A percentile compares a stretch with the other conserved stretches of the same genome.
Evolutionary conservation across 2,113 vertebrate species (phyloP).

Genomic region (Arenaria interpres): DNA sequence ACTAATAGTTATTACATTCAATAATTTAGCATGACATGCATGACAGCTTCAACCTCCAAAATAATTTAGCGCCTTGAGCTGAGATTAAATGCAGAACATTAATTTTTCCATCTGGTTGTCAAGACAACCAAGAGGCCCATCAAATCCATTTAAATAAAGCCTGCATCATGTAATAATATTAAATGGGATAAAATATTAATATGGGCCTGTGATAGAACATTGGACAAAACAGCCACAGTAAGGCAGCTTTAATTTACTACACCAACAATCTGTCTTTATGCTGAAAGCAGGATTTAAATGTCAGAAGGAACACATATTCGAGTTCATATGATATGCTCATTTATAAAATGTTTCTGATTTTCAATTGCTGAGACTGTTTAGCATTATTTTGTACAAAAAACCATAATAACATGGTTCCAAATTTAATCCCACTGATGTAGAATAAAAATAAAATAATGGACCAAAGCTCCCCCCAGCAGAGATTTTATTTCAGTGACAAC

Average conservation of each 20-base stretch:
- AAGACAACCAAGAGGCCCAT: conserved; percentile 77
- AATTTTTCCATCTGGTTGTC: conserved; percentile 81
- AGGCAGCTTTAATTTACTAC: background rate
- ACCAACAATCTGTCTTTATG: conserved; percentile 63
- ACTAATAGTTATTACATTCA: conserved; percentile 76
- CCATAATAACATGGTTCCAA: background rate
- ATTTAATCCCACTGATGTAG: background rate
- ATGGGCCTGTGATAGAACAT: conserved; percentile 57
- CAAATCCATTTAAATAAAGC: conserved; percentile 82
- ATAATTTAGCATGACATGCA: conserved; percentile 77
- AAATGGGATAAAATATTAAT: conserved; percentile 81
- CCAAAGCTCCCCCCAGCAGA: background rate
- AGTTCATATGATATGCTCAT: background rate
- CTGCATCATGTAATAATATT: conserved; percentile 81
- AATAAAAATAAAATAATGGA: background rate
- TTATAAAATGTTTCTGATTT: conserved; percentile 7
- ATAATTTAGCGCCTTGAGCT: conserved; percentile 78
- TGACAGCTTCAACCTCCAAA: conserved; percentile 78
- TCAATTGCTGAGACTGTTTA: conserved; percentile 1
- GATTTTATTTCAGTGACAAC: background rate
- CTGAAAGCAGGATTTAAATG: conserved; percentile 64
- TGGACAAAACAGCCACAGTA: conserved; percentile 50
- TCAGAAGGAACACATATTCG: conserved; percentile 35
- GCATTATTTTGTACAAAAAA: background rate
- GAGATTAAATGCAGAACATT: conserved; percentile 82